Conservation (phyloP, 2,888 invertebrate species). For the Nasonia oneida region DNA sequence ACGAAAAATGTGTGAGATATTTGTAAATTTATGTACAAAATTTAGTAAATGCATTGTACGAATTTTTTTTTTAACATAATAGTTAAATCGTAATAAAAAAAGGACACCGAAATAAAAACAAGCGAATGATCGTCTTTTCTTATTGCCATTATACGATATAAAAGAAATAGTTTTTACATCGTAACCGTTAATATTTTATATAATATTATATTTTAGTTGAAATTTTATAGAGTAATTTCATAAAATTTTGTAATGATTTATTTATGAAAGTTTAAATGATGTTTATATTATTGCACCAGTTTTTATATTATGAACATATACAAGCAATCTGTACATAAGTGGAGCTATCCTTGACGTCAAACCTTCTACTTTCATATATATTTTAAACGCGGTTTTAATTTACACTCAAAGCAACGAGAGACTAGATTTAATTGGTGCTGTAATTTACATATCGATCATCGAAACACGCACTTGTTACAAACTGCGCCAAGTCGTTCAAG, state of each 20-base stretch:
- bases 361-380: neutral
- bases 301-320: too few species aligned
- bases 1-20: neutral
- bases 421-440: slow-evolving; percentile 34
- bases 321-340: slow-evolving; percentile 52
- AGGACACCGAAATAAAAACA: neutral
- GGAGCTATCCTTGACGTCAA: slow-evolving; percentile 35
- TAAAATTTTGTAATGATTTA: slow-evolving; percentile 33
- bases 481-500: neutral
- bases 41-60: slow-evolving; percentile 16
- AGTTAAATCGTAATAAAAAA: neutral
- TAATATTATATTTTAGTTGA: neutral
- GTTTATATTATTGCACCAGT: neutral
- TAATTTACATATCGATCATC: slow-evolving; percentile 43
- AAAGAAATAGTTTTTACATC: neutral
- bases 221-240: slow-evolving; percentile 20
- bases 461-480: slow-evolving; percentile 39
- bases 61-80: slow-evolving; percentile 8
- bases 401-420: slow-evolving; percentile 16
- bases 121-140: neutral
- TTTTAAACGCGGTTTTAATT: slow-evolving; percentile 2
- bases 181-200: neutral
- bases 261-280: neutral
- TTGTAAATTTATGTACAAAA: slow-evolving; percentile 37
- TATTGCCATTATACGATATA: neutral